Evolutionary conservation across 2,888 invertebrate genomes (phyloP).

Genomic region (Plagodis dolabraria): DNA sequence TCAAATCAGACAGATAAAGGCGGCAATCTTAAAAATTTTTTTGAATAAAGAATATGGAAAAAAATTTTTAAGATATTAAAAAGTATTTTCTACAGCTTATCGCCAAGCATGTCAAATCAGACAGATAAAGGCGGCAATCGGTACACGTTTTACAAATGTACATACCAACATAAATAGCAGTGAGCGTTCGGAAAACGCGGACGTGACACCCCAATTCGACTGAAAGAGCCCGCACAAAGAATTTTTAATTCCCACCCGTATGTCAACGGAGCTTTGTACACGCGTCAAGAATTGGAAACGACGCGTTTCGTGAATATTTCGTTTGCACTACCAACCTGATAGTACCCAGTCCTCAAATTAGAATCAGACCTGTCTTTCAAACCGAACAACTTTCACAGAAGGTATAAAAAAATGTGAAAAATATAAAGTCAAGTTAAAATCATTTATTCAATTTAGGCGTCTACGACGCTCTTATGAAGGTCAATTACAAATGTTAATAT

Average conservation of each 20-base stretch:
- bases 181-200: slow-evolving; percentile 23
- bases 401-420: no score
- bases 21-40: no score
- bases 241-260: slow-evolving; percentile 16
- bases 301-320: slow-evolving; percentile 12
- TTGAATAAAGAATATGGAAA: no score
- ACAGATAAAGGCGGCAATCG: no score
- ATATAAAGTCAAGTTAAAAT: no score
- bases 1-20: background rate
- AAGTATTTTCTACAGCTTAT: background rate
- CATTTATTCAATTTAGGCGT: no score
- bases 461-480: no score
- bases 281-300: slow-evolving; percentile 19
- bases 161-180: background rate
- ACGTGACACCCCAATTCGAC: background rate
- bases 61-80: no score
- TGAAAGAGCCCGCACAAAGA: slow-evolving; percentile 19
- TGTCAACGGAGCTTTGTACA: slow-evolving; percentile 15
- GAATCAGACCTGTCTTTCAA: slow-evolving; percentile 5
- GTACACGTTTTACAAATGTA: background rate
- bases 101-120: background rate
- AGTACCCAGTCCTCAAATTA: background rate
- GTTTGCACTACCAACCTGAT: background rate
- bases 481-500: no score
- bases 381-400: slow-evolving; percentile 13